Evolutionary conservation across 2,797 vertebrate genomes (phyloP), one percentile per base, ranked within the genome.

Genomic region (Tiaroga cobitis): DNA sequence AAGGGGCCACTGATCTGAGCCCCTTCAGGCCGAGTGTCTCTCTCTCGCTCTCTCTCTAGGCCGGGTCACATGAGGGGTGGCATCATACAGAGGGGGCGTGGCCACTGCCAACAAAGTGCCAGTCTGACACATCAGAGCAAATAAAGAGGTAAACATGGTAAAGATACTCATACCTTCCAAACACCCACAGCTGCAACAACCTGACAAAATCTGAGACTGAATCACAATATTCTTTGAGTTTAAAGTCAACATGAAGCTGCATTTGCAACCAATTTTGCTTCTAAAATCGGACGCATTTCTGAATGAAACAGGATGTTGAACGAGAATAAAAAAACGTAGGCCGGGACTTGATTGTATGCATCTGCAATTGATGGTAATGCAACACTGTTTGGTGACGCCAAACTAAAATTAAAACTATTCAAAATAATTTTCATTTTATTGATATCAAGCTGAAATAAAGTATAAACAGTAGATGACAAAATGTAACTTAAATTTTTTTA

Each of bases 111-210:
- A 69, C 82, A 37, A 77, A 37, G 59, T 18, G 29, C 68, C n/a
- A 41, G n/a, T 51, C 69, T 46, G 74, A 80, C 32, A 32, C 43
- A 80, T 59, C 16, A 76, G 8, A 16, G 69, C 46, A 43, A 29
- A 76, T 21, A 68, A 73, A 68, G 26, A 61, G 65, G 10, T 39
- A 63, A 69, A 75, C 51, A 51, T 61, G 85, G 18, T 46, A 39
- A 87, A 84, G 9, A 26, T 61, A 88, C 86, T 86, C 81, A 67
- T 73, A 84, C 32, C 59, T 13, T 8, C 15, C 61, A 32, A 65
- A 65, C 15, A 65, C 63, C 26, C 61, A 70, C 46, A 70, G 2
- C 24, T 69, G 3, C 15, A 39, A 68, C 24, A 43, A 24, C 3
- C 18, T 46, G 26, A n/a, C 10, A 21, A 34, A 34, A 51, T 74